phyloP scores from a whole-genome alignment of 1,140 invertebrate species.

The Bombus pascuorum region DNA sequence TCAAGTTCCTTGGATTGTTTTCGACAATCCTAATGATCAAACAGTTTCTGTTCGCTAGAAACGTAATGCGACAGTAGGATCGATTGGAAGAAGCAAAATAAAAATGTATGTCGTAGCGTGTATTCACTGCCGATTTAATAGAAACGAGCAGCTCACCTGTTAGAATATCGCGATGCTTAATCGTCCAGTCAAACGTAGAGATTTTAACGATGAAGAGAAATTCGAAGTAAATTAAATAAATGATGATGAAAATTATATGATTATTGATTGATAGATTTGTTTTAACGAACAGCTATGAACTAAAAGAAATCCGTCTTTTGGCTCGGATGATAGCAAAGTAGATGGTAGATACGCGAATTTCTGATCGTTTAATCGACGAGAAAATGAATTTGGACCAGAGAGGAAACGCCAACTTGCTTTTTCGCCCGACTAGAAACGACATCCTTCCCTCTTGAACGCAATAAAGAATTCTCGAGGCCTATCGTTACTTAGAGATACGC shows the following conservation, averaged over 20 bases:
- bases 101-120: background rate
- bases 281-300: no score
- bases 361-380: background rate
- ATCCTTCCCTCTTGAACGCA: conserved; percentile 23
- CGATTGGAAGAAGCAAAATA: background rate
- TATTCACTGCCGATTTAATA: background rate
- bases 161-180: background rate
- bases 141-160: background rate
- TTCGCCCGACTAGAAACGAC: conserved; percentile 19
- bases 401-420: conserved; percentile 13
- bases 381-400: conserved; percentile 25
- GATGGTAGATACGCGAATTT: background rate
- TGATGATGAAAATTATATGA: background rate
- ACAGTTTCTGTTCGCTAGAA: background rate
- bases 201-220: background rate
- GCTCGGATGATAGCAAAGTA: background rate
- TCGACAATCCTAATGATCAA: conserved; percentile 15
- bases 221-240: background rate
- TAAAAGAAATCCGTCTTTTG: background rate
- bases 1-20: conserved; percentile 58
- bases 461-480: conserved; percentile 55
- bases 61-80: background rate
- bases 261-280: background rate
- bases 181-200: background rate
- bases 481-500: conserved; percentile 54